Evolutionary conservation across 1,140 invertebrate species (phyloP).

Genomic region (Ostrea edulis): DNA sequence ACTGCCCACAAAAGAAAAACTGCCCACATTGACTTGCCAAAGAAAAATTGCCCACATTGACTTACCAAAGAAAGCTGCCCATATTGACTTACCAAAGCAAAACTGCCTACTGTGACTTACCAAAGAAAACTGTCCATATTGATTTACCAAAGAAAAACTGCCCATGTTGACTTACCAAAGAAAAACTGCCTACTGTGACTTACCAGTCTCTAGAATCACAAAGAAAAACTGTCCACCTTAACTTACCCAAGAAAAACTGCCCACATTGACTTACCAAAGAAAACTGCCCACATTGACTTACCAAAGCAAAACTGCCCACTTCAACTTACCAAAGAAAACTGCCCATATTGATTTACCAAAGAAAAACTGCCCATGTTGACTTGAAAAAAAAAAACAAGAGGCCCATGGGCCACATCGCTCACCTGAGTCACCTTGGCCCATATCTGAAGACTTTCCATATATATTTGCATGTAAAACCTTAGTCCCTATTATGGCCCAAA

Average conservation of each 20-base stretch:
- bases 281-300: constrained; percentile 76
- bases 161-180: constrained; percentile 84
- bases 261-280: constrained; percentile 84
- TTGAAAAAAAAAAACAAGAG: too few species aligned
- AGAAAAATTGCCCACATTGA: constrained; percentile 78
- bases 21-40: constrained; percentile 82
- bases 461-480: too few species aligned
- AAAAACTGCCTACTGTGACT: constrained; percentile 62
- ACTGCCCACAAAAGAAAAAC: too few species aligned
- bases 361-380: constrained; percentile 48
- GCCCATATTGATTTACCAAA: constrained; percentile 84
- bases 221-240: neutral
- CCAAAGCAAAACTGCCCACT: constrained; percentile 85
- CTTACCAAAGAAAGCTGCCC: constrained; percentile 86
- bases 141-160: constrained; percentile 86
- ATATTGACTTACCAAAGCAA: constrained; percentile 86
- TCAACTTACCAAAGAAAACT: constrained; percentile 86
- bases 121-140: constrained; percentile 82
- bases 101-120: constrained; percentile 79
- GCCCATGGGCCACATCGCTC: too few species aligned
- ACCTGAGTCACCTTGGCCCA: too few species aligned
- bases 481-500: too few species aligned
- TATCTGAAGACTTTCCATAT: too few species aligned
- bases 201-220: constrained; percentile 93
- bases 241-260: constrained; percentile 86